Evolutionary conservation across 2,797 vertebrate species (phyloP).

Genomic region (Labeo calbasu): DNA sequence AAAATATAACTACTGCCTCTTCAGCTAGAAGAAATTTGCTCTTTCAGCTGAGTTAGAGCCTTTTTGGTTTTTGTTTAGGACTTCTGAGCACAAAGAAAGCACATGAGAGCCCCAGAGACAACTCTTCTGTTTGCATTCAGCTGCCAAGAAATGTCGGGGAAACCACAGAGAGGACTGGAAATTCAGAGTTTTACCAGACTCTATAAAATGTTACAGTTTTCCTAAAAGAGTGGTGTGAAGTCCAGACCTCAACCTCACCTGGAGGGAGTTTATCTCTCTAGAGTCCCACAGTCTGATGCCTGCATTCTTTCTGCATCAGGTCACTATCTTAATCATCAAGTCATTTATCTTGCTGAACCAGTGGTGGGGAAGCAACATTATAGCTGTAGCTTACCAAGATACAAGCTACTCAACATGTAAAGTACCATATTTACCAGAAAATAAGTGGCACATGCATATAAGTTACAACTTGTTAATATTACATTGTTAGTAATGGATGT

Average conservation of each 20-base stretch:
- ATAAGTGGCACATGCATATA: not conserved
- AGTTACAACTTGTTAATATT: not conserved
- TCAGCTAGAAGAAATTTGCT: constrained; percentile 41
- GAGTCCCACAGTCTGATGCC: constrained; percentile 39
- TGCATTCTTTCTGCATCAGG: constrained; percentile 54
- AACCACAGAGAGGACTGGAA: constrained; percentile 40
- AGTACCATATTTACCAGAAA: not conserved
- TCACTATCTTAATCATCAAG: constrained; percentile 47
- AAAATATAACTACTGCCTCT: constrained; percentile 19
- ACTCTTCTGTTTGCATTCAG: constrained; percentile 51
- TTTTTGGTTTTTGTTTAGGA: constrained; percentile 50
- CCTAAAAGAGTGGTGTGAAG: constrained; percentile 25
- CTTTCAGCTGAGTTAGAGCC: constrained; percentile 19
- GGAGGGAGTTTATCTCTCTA: constrained; percentile 37
- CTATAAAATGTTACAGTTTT: constrained; percentile 45
- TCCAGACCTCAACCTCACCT: constrained; percentile 49
- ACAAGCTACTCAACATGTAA: constrained; percentile 18
- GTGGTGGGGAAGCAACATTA: not conserved
- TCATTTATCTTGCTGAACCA: constrained; percentile 39
- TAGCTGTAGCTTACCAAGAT: not conserved
- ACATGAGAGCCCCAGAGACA: constrained; percentile 40
- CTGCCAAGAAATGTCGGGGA: constrained; percentile 53
- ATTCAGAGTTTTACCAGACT: constrained; percentile 46
- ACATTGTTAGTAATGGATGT: not conserved
- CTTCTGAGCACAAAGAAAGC: constrained; percentile 43